Evolutionary conservation across 2,888 invertebrate species (phyloP), one percentile per base, ranked within the genome.

Genomic region (Spodoptera littoralis): DNA sequence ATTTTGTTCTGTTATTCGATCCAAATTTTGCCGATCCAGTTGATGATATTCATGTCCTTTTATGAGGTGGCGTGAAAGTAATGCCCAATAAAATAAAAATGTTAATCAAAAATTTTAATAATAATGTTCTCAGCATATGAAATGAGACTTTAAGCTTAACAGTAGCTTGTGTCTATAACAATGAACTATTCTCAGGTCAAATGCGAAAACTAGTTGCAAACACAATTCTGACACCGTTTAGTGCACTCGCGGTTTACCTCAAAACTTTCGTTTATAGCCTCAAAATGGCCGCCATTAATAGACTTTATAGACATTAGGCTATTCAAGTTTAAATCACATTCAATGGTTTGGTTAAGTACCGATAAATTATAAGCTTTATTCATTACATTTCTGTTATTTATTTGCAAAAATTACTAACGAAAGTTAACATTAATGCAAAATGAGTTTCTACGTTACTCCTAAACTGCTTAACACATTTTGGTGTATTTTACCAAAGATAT

Each of bases 221-320:
- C 13, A 51, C 30, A 56, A 55, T 65, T 77, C 50, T 74, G 61
- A 66, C 75, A 68, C 51, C 51, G 61, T 68, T 71, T 41, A 9
- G 5, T 51, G 12, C 50, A 45, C 27, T 44, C 46, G 61, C 45
- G 64, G 68, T 60, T 62, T 53, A 66, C 64, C 62, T 67, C 58
- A 70, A 64, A 70, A 76, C 70, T 76, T 76, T 76, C 73, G 59
- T 63, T 70, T 58, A 65, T 50, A 57, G 47, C 42, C 43, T 27
- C 27, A 52, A 54, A 73, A 59, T 68, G 45, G 50, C 56, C 48
- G 56, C 41, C 27, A 55, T 56, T 58, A 65, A 60, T 51, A 54
- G 46, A 48, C 65, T 73, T 76, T 67, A 70, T 22, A 60, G 70
- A 43, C 57, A 46, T 57, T 55, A 44, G 27, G 18, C 42, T 46